Percentiles rank a stretch among this genome's conserved stretches.
Conservation (phyloP, 2,113 vertebrate species). For the Megaptera novaeangliae region DNA sequence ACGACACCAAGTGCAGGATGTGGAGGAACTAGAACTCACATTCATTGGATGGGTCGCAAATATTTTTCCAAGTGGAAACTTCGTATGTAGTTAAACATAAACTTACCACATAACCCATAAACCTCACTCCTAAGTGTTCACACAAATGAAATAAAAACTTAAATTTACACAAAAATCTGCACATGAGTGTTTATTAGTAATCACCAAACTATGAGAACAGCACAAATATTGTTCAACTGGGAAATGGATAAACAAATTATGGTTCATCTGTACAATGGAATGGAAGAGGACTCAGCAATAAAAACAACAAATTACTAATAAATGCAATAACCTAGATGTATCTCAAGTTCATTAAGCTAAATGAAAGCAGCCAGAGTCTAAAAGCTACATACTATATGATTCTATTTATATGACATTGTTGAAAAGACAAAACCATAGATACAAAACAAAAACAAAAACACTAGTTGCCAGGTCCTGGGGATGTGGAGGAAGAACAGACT, state of each 20-base stretch:
- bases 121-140: background rate
- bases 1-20: background rate
- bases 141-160: background rate
- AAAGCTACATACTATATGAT: background rate
- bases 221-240: background rate
- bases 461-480: background rate
- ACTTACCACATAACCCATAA: background rate
- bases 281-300: background rate
- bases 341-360: background rate
- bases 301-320: background rate
- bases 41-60: background rate
- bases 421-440: background rate
- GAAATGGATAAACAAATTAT: background rate
- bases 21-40: background rate
- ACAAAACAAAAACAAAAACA: background rate
- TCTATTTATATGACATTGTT: background rate
- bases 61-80: background rate
- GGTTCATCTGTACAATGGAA: background rate
- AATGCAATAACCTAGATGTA: background rate
- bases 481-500: background rate
- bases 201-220: background rate
- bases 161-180: background rate
- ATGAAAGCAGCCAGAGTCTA: background rate
- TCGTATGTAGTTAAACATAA: background rate
- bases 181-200: background rate